Base-by-base conservation (phyloP, 2,888 invertebrate species). In the Leucania comma region DNA sequence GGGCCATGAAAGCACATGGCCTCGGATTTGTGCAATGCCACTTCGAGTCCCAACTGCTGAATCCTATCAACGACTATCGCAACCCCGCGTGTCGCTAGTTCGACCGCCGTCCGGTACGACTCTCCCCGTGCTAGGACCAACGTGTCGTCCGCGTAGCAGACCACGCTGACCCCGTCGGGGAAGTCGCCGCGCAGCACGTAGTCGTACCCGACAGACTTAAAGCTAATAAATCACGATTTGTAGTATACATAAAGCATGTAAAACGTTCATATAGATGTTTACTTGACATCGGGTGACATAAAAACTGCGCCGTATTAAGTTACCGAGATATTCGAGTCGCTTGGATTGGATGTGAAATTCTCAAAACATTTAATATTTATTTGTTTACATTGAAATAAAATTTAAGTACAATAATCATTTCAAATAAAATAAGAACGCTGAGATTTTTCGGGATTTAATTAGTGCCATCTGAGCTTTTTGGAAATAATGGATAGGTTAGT, bases 281-380 rank as follows among this genome's bases (percentile, higher is more conserved):
- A 87, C 87, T 81, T 86, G 88, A 87, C 89, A 84, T 88, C 87
- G 83, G 82, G 79, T 91, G 87, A 84, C 89, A 88, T 81, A 85
- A 84, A 88, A 88, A 89, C 86, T 83, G 82, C 77, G 75, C 75
- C 75, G 86, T 85, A 72, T 92, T 78, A 73, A 9, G 82, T 92
- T 91, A 85, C 91, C 29, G 78, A 74, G 64, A 72, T 81, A 86
- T 80, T 80, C 76, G 79, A 66, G 62, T 57, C 71, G 59, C 54
- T 71, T 71, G 76, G 74, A 71, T 71, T 76, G 77, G 71, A 68
- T 78, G 74, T 77, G 69, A 74, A 78, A 81, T 82, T 83, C 72
- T 79, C 72, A 80, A 82, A 80, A 77, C 71, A 72, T 72, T 69
- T 57, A 58, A 70, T 64, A 65, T 80, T 70, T 75, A 72, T 80